phyloP scores from a whole-genome alignment of 2,888 invertebrate genomes.

The Dorcus parallelipipedus region DNA sequence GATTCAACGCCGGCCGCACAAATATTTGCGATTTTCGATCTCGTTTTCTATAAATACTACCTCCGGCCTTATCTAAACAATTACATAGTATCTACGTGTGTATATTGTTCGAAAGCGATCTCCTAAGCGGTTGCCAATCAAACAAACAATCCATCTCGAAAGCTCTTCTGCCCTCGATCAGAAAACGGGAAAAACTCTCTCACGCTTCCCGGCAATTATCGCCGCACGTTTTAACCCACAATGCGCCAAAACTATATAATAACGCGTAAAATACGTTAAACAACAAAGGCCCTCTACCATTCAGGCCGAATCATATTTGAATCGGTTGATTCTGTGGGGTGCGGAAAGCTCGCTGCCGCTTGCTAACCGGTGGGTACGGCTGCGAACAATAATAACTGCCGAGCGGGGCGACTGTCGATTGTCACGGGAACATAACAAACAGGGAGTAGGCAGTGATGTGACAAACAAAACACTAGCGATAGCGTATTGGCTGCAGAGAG shows the following conservation, averaged over 20 bases:
- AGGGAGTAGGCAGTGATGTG: constrained; percentile 31
- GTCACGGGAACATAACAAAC: constrained; percentile 33
- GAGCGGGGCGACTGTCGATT: constrained; percentile 35
- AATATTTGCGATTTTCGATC: neutral
- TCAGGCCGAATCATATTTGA: constrained; percentile 13
- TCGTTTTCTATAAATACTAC: constrained; percentile 1
- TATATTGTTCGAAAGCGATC: neutral
- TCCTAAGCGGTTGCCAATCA: too few species aligned
- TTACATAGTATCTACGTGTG: neutral
- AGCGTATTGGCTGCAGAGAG: constrained; percentile 10
- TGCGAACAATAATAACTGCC: constrained; percentile 27
- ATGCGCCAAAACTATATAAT: constrained; percentile 4
- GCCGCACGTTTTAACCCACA: too few species aligned
- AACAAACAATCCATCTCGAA: too few species aligned
- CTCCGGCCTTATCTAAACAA: neutral
- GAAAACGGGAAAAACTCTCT: neutral
- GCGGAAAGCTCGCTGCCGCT: constrained; percentile 1
- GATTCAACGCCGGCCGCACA: constrained; percentile 4
- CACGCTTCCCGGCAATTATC: too few species aligned
- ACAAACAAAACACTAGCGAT: constrained; percentile 31
- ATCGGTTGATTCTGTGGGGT: constrained; percentile 21
- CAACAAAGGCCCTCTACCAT: constrained; percentile 13
- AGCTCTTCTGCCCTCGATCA: too few species aligned
- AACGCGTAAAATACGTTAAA: constrained; percentile 18
- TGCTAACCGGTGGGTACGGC: constrained; percentile 1